Evolutionary conservation across 2,888 invertebrate genomes (phyloP).

Genomic region (Drosophila nr. perissopoda): DNA sequence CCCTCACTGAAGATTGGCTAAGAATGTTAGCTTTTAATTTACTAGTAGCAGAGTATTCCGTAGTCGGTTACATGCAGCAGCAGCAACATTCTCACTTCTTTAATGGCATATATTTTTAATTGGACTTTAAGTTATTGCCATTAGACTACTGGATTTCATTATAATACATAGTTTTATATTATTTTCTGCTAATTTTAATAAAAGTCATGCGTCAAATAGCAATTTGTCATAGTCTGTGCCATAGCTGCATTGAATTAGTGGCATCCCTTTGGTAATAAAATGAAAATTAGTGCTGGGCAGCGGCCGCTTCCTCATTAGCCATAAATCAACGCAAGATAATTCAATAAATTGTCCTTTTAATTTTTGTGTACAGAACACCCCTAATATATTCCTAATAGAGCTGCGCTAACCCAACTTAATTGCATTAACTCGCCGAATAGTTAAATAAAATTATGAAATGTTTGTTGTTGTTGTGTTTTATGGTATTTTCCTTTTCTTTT

Average conservation of each 20-base stretch:
- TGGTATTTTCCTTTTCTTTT: not conserved
- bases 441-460: conserved; percentile 48
- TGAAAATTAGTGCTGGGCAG: conserved; percentile 2
- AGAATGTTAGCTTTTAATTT: not conserved
- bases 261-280: not conserved
- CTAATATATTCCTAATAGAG: conserved; percentile 11
- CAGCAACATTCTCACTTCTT: not conserved
- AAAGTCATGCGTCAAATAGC: not conserved
- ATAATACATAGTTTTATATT: not conserved
- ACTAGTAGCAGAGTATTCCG: not conserved
- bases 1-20: not conserved
- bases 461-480: conserved; percentile 3
- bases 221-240: not conserved
- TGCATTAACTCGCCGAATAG: conserved; percentile 50
- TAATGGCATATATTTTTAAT: not conserved
- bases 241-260: not conserved
- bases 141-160: not conserved
- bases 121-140: not conserved
- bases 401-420: conserved; percentile 40
- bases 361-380: conserved; percentile 20
- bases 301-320: conserved; percentile 1
- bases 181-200: not conserved
- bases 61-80: not conserved
- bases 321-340: conserved; percentile 42
- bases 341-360: conserved; percentile 59